A percentile compares a stretch with the other conserved stretches of the same genome.
Conservation (phyloP, 1,140 invertebrate genomes). For the Micrasema minimum region DNA sequence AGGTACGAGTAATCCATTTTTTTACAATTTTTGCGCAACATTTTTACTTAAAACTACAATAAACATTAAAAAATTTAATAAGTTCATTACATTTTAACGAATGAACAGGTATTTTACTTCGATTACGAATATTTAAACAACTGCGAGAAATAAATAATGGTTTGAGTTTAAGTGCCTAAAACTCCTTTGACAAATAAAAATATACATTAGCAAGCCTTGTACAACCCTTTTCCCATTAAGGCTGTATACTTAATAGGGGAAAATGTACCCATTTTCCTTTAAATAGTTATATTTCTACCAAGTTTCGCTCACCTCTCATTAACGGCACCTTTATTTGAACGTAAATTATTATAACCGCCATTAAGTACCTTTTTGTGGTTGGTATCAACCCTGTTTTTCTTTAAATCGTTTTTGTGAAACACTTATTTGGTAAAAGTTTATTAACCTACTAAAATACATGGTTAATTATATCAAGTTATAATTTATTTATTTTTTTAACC, state of each 20-base stretch:
- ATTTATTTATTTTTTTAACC: no score
- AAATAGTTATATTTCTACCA: slow-evolving; percentile 16
- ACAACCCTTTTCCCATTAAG: slow-evolving; percentile 10
- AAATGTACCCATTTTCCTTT: background rate
- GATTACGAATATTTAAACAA: no score
- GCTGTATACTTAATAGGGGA: background rate
- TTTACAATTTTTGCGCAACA: no score
- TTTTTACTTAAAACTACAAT: no score
- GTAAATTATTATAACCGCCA: slow-evolving; percentile 29
- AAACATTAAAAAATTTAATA: no score
- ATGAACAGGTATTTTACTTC: no score
- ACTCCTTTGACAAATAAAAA: slow-evolving; percentile 23
- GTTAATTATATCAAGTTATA: no score
- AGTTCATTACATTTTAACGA: no score
- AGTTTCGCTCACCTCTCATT: slow-evolving; percentile 1
- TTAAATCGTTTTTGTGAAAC: background rate
- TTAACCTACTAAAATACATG: no score
- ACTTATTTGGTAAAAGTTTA: no score
- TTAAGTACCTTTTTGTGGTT: slow-evolving; percentile 17
- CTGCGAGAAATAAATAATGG: no score
- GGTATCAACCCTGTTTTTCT: background rate
- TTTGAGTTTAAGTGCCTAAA: background rate
- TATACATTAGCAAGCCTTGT: background rate
- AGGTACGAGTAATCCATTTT: no score
- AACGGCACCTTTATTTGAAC: slow-evolving; percentile 20